Evolutionary conservation across 2,888 invertebrate genomes (phyloP).

Genomic region (Azorinus chamasolen): DNA sequence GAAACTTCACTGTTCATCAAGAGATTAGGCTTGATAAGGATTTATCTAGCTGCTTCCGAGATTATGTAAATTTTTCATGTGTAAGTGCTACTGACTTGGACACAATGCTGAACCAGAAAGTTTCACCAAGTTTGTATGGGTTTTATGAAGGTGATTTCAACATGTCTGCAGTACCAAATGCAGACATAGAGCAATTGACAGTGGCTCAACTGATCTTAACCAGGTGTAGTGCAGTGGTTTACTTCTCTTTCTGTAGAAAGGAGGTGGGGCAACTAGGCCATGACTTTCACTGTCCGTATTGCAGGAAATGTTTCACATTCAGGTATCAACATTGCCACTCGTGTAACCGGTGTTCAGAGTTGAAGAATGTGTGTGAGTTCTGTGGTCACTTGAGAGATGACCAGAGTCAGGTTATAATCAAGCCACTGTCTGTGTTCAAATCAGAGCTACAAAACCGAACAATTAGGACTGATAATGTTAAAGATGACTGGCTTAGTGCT

Average conservation of each 20-base stretch:
- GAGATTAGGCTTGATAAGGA: conserved; percentile 22
- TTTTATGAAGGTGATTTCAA: conserved; percentile 58
- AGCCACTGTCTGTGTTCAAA: conserved; percentile 62
- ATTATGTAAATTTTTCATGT: conserved; percentile 61
- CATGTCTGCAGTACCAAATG: conserved; percentile 32
- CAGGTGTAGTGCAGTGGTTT: conserved; percentile 54
- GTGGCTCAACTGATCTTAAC: conserved; percentile 49
- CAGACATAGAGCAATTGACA: conserved; percentile 49
- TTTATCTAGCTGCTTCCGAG: conserved; percentile 54
- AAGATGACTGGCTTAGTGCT: conserved; percentile 38
- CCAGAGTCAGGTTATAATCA: conserved; percentile 40
- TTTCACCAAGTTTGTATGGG: conserved; percentile 48
- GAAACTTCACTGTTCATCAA: too few species aligned
- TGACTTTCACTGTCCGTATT: conserved; percentile 54
- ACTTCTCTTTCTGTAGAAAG: conserved; percentile 58
- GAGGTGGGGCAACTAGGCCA: conserved; percentile 58
- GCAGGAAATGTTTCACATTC: conserved; percentile 53
- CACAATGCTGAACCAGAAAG: conserved; percentile 39
- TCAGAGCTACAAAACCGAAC: conserved; percentile 36
- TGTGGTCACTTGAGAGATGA: conserved; percentile 58
- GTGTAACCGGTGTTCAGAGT: conserved; percentile 54
- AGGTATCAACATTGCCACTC: conserved; percentile 53
- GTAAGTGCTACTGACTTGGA: conserved; percentile 54
- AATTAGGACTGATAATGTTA: conserved; percentile 34
- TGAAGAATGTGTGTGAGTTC: conserved; percentile 46